Evolutionary conservation across 2,888 invertebrate species (phyloP), one percentile per base, ranked within the genome.

Genomic region (Apamea epomidion): DNA sequence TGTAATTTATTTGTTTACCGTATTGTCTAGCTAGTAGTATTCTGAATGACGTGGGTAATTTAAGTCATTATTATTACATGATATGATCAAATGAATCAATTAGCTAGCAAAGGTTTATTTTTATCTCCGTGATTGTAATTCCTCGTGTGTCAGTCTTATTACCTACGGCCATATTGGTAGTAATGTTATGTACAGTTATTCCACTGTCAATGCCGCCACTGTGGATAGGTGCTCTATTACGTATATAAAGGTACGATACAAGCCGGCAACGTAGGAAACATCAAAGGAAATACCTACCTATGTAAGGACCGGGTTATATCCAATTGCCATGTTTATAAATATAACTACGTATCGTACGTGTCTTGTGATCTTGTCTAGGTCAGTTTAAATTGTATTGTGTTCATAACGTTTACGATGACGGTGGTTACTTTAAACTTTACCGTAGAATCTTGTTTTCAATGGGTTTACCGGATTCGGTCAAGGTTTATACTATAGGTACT

Each of bases 1-100:
- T 88, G 82, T 76, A 87, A 88, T 90, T 82, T 85, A 87, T 88
- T 88, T 89, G 88, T 89, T 89, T 89, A 89, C 89, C 78, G 80
- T 88, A 87, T 86, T 89, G 88, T 89, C 82, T 89, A 78, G 80
- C 80, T 87, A 76, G 81, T 82, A 81, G 86, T 88, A 83, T 84
- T 84, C 76, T 77, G 75, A 82, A 84, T 86, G 80, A 89, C 86
- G 84, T 75, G 60, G 77, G 65, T 85, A 42, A 67, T 74, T 74
- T 51, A 67, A 74, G 37, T 81, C 18, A 60, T 60, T 80, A 67
- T 74, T 78, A 80, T 85, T 77, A 85, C 65, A 54, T 84, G 73
- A 76, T 74, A 75, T 84, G 64, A 80, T 83, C 85, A 84, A 83
- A 72, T 84, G 73, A 85, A 82, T 85, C 86, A 85, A 84, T 85